Conservation (phyloP, 2,113 vertebrate species). For the Paracanthobrama guichenoti region DNA sequence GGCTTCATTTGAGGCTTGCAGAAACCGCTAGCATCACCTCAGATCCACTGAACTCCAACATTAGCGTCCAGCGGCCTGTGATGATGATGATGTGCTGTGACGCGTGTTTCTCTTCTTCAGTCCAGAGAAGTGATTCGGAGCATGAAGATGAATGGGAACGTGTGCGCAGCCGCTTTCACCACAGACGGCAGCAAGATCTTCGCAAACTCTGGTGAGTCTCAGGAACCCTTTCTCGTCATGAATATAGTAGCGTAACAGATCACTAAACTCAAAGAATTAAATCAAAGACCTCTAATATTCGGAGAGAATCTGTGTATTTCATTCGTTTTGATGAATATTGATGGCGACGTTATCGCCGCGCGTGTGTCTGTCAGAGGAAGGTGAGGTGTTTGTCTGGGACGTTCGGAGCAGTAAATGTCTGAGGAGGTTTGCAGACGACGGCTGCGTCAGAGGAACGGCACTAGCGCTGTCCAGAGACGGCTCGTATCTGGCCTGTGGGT, state of each 20-base stretch:
- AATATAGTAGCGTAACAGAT: too few relatives aligned
- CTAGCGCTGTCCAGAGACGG: slow-evolving; percentile 85
- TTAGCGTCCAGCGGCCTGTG: neutral
- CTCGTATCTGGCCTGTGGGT: slow-evolving; percentile 93
- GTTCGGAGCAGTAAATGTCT: slow-evolving; percentile 85
- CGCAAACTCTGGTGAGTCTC: slow-evolving; percentile 76
- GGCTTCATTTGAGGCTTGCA: too few relatives aligned
- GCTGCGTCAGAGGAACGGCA: slow-evolving; percentile 82
- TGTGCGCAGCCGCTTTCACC: slow-evolving; percentile 79
- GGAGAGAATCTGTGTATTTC: neutral
- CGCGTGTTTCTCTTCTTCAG: slow-evolving; percentile 66
- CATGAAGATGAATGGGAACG: slow-evolving; percentile 87
- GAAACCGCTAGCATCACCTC: too few relatives aligned
- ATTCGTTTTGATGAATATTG: neutral
- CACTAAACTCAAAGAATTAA: too few relatives aligned
- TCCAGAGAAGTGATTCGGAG: slow-evolving; percentile 88
- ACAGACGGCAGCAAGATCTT: slow-evolving; percentile 86
- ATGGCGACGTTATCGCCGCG: neutral
- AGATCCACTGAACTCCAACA: neutral
- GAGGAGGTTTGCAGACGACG: slow-evolving; percentile 87
- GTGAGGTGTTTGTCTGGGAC: slow-evolving; percentile 93
- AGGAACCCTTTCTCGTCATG: too few relatives aligned
- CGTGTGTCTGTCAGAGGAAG: slow-evolving; percentile 77
- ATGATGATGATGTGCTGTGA: too few relatives aligned
- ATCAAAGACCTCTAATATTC: neutral